Evolutionary conservation across 1,140 invertebrate genomes (phyloP).

Genomic region (Rhyzopertha dominica): DNA sequence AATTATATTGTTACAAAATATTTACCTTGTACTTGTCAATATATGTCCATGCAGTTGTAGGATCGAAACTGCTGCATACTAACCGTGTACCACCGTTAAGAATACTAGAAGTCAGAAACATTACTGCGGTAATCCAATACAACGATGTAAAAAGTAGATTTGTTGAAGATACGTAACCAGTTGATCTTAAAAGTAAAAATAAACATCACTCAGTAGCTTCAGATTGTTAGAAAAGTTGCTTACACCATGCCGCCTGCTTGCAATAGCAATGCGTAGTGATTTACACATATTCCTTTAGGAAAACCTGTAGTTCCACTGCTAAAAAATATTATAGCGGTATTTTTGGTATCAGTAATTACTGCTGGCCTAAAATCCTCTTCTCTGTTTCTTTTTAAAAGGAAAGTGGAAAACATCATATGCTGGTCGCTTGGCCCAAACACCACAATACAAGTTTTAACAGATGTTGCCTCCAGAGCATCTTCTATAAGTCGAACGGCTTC

Average conservation of each 20-base stretch:
- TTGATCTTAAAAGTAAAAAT: no score
- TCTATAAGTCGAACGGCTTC: slow-evolving; percentile 19
- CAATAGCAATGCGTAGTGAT: slow-evolving; percentile 47
- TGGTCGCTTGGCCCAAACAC: slow-evolving; percentile 21
- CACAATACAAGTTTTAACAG: slow-evolving; percentile 21
- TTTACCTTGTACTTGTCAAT: slow-evolving; percentile 36
- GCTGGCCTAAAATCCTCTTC: slow-evolving; percentile 23
- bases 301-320: slow-evolving; percentile 76
- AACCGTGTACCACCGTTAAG: slow-evolving; percentile 10
- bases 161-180: no score
- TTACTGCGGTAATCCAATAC: slow-evolving; percentile 19
- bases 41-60: slow-evolving; percentile 20
- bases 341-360: slow-evolving; percentile 22
- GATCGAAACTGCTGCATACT: slow-evolving; percentile 18
- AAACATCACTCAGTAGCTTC: background rate
- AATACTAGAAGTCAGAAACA: background rate
- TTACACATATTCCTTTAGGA: slow-evolving; percentile 73
- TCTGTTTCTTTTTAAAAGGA: slow-evolving; percentile 15
- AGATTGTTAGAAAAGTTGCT: slow-evolving; percentile 1
- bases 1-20: no score
- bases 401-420: slow-evolving; percentile 7
- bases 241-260: slow-evolving; percentile 7
- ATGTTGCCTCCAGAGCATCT: slow-evolving; percentile 11
- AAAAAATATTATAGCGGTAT: slow-evolving; percentile 46
- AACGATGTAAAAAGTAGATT: slow-evolving; percentile 13